Evolutionary conservation across 2,888 invertebrate genomes (phyloP).

Genomic region (Plebejus melissa): DNA sequence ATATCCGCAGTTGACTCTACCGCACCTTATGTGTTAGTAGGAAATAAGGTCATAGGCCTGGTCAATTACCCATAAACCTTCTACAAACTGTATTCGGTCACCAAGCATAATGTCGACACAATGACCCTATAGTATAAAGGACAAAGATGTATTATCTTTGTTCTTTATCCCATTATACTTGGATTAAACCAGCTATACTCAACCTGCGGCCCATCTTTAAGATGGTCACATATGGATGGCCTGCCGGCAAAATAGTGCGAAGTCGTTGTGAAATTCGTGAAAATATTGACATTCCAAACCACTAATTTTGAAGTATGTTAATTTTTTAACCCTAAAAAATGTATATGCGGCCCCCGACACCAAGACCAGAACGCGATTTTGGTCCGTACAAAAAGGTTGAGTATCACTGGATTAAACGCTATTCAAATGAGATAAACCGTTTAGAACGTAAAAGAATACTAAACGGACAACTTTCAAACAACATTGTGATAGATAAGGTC

Average conservation of each 20-base stretch:
- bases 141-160: not conserved
- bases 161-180: not conserved
- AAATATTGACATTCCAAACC: too few species aligned
- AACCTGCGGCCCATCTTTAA: too few species aligned
- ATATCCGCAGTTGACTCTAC: not conserved
- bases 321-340: too few species aligned
- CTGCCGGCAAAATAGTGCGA: too few species aligned
- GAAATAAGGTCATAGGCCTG: not conserved
- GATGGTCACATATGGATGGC: too few species aligned
- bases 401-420: not conserved
- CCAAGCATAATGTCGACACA: not conserved
- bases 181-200: not conserved
- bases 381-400: too few species aligned
- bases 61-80: not conserved
- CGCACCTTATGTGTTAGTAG: not conserved
- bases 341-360: too few species aligned
- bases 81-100: not conserved
- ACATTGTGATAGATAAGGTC: slow-evolving; percentile 33
- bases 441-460: slow-evolving; percentile 30
- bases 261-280: too few species aligned
- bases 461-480: slow-evolving; percentile 34
- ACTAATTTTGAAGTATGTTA: too few species aligned
- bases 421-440: slow-evolving; percentile 30
- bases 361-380: too few species aligned
- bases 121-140: not conserved